These are phyloP conservation scores for Cyanoderma ruficeps DNA, from an alignment of 2,113 vertebrate species.

Conservation along the genomic window DNA sequence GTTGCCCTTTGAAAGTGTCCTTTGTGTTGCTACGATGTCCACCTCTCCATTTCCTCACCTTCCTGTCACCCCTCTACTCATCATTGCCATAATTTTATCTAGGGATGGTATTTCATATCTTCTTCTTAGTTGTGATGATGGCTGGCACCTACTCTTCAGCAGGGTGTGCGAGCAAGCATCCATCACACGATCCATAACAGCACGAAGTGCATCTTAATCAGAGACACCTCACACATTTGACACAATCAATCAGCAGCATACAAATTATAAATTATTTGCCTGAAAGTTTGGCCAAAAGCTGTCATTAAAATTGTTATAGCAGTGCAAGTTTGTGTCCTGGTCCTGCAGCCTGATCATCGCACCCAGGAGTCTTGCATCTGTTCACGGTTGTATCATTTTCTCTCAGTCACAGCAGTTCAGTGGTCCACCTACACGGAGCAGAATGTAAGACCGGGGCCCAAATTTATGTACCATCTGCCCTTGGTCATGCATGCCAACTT, in stretches of 20 bases:
- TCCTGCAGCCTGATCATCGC: background rate
- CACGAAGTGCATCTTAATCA: background rate
- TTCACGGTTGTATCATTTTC: background rate
- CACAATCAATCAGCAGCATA: background rate
- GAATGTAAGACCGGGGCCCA: slow-evolving; percentile 44
- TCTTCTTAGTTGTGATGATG: background rate
- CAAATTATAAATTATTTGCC: background rate
- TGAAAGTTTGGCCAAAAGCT: background rate
- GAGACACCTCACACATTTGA: background rate
- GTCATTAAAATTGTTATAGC: background rate
- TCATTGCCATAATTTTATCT: background rate
- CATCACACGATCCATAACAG: background rate
- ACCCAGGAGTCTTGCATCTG: slow-evolving; percentile 16
- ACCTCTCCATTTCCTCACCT: background rate
- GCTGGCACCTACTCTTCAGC: background rate
- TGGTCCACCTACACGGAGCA: slow-evolving; percentile 47
- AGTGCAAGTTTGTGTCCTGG: background rate
- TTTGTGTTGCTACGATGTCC: background rate
- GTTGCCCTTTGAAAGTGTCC: background rate
- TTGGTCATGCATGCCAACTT: slow-evolving; percentile 44
- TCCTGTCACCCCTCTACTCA: background rate
- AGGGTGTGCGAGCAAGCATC: background rate
- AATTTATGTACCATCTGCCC: slow-evolving; percentile 60
- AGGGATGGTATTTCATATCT: background rate
- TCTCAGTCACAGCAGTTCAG: slow-evolving; percentile 24